Evolutionary conservation across 1,140 invertebrate genomes (phyloP).

Genomic region (Oreohelix idahoensis): DNA sequence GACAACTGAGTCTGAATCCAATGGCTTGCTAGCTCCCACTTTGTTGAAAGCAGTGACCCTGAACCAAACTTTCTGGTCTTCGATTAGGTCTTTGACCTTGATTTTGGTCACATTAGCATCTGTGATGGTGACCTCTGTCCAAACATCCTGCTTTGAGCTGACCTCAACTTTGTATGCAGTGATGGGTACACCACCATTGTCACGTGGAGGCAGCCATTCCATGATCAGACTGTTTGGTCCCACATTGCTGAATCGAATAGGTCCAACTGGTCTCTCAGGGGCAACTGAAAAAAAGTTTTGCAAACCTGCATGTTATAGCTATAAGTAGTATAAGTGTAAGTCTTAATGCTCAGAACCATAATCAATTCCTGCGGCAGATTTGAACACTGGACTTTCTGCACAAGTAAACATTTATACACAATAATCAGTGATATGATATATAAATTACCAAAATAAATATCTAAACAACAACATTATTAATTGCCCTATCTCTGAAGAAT

Average conservation of each 20-base stretch:
- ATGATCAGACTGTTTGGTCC: constrained; percentile 93
- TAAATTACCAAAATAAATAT: too few relatives aligned
- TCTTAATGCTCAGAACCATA: too few relatives aligned
- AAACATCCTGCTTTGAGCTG: constrained; percentile 88
- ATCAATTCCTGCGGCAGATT: too few relatives aligned
- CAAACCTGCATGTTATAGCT: too few relatives aligned
- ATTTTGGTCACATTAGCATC: constrained; percentile 70
- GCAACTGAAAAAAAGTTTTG: constrained; percentile 45
- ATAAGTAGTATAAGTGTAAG: too few relatives aligned
- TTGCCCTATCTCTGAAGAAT: too few relatives aligned
- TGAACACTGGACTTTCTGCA: too few relatives aligned
- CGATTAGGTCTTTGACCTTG: constrained; percentile 77
- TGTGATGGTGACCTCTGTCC: constrained; percentile 88
- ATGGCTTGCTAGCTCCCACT: constrained; percentile 88
- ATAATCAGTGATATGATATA: too few relatives aligned
- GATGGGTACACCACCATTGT: constrained; percentile 91
- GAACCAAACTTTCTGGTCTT: constrained; percentile 75
- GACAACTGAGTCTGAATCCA: constrained; percentile 90
- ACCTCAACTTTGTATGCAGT: constrained; percentile 96
- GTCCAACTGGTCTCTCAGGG: constrained; percentile 90
- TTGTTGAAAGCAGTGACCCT: constrained; percentile 90
- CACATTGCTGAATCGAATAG: constrained; percentile 90
- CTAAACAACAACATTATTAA: too few relatives aligned
- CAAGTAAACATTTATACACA: too few relatives aligned
- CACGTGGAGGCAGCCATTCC: constrained; percentile 88